phyloP scores from a whole-genome alignment of 2,797 vertebrate genomes.

The Anomalospiza imberbis region DNA sequence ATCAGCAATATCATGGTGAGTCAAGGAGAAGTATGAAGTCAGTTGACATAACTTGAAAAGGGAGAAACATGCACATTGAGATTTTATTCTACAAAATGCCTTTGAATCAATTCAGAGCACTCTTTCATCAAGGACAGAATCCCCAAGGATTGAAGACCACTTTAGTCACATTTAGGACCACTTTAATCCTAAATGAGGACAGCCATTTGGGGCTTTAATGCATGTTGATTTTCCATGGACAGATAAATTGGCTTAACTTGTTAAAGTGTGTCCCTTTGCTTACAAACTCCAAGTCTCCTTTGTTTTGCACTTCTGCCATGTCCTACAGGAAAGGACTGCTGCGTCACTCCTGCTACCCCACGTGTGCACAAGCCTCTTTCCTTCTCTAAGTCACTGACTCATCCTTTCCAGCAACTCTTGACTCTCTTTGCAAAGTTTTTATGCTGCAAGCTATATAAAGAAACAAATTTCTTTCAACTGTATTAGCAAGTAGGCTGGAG shows the following conservation, averaged over 20 bases:
- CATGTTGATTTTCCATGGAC: background rate
- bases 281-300: background rate
- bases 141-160: background rate
- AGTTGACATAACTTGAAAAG: background rate
- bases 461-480: background rate
- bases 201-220: background rate
- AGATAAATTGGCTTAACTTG: background rate
- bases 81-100: background rate
- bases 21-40: background rate
- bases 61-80: background rate
- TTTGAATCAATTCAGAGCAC: background rate
- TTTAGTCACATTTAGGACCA: slow-evolving; percentile 27
- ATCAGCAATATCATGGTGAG: background rate
- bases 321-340: slow-evolving; percentile 5
- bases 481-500: background rate
- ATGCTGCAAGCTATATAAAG: slow-evolving; percentile 39
- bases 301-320: background rate
- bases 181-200: background rate
- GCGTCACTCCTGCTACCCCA: background rate
- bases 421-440: slow-evolving; percentile 31
- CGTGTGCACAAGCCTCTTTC: slow-evolving; percentile 17
- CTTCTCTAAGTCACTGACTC: slow-evolving; percentile 40
- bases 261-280: background rate
- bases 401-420: background rate
- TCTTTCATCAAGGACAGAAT: background rate